Evolutionary conservation across 23 tunicate genomes (phyloP).

Genomic region (Trididemnum clinides): DNA sequence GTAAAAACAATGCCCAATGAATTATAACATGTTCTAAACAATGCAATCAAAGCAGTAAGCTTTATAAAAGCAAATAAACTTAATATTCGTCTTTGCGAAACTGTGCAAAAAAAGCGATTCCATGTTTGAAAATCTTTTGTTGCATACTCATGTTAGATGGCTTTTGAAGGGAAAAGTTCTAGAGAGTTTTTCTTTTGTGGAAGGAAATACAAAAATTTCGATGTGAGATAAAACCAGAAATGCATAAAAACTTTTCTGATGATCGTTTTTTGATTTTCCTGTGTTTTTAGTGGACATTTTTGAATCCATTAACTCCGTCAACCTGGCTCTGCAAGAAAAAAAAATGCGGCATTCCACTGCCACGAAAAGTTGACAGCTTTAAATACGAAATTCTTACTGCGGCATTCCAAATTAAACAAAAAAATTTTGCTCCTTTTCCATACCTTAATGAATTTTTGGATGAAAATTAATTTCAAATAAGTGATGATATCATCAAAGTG

Average conservation of each 20-base stretch:
- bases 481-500: no score
- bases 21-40: no score
- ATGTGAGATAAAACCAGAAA: no score
- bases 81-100: background rate
- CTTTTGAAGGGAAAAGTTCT: background rate
- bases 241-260: background rate
- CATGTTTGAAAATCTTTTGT: no score
- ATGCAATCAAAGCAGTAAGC: no score
- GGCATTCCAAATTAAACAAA: background rate
- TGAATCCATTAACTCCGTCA: background rate
- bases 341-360: background rate
- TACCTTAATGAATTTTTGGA: no score
- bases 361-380: slow-evolving; percentile 3
- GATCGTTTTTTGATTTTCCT: background rate
- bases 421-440: background rate
- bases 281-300: slow-evolving; percentile 2
- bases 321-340: background rate
- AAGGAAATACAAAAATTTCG: no score
- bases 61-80: no score
- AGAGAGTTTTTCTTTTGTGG: background rate
- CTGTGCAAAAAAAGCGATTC: no score
- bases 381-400: background rate
- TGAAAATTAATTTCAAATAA: no score
- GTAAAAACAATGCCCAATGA: no score
- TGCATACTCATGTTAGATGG: no score